Base-by-base conservation (phyloP, 2,113 vertebrate genomes). In the Theristicus caerulescens region DNA sequence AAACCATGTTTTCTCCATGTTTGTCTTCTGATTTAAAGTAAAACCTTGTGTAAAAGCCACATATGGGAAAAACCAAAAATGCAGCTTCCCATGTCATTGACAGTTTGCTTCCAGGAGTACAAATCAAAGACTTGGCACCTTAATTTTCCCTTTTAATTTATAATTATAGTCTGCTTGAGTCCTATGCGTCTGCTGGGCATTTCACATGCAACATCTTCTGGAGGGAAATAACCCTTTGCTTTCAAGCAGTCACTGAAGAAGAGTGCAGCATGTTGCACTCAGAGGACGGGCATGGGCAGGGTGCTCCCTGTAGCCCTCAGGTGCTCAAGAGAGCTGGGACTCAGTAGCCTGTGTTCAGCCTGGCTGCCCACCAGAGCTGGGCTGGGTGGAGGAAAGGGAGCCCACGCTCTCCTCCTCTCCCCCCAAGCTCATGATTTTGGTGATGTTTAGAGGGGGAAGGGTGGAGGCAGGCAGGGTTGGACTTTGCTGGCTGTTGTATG, bases 111-210 rank as follows among this genome's bases (percentile, higher is more conserved):
- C 44, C 67, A 76, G n/a, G 46, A 72, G 54, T 80, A 67, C 67
- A 90, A 82, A 95, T 61, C 87, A 91, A 93, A 93, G 47, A 42
- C 57, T 57, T 86, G 61, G 29, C 64, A 74, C 74, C 76, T 86
- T 90, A 64, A 74, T 95, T 91, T 92, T 83, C 25, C 49, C 24
- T 32, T 92, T 86, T 59, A 91, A 62, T 92, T 93, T 89, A 29
- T 86, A 58, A 40, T 86, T 95, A 22, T 38, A 80, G 38, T 49
- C 77, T 80, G 27, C 19, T 83, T 27, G 19, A 57, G 29, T 82
- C 32, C 12, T 62, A 2, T 36, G 16, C 5, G 1, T 84, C 46
- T 85, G 24, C 26, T 78, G 73, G 34, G 16, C 29, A 19, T 88
- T 90, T 70, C 31, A n/a, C 18, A 51, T 12, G 3, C 47, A 71